Base-by-base conservation (phyloP, 2,888 invertebrate genomes). In the Micoletzkya japonica region DNA sequence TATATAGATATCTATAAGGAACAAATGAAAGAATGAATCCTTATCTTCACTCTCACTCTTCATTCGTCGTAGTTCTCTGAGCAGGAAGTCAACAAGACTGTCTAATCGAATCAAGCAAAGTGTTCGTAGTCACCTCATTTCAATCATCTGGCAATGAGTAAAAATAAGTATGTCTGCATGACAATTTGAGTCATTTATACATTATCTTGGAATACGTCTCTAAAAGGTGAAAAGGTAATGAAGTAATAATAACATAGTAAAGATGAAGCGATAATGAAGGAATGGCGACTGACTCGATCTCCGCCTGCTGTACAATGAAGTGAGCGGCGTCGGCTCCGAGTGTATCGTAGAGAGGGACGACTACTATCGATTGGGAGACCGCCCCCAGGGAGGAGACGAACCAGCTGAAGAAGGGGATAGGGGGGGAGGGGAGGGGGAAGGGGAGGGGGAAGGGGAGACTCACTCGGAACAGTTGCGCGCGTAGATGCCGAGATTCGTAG, bases 311-410 rank as follows among this genome's bases (percentile, higher is more conserved):
- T 7, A 84, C 73, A 49, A 84, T 83, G 73, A 75, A 85, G 88
- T 93, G 92, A 89, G 95, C 95, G 78, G 96, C 94, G 87, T 96
- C 95, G 80, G 94, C 93, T 85, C 96, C 96, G 78, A 96, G 89
- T 2, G 96, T 96, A 87, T 97, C 97, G 87, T 97, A 96, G 71
- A 97, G 89, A 64, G 96, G 95, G 74, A 96, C 93, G 77, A 94
- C 91, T 66, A 95, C 94, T 91, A 95, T 91, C 14, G 84, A 84
- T 54, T 81, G 80, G 10, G 78, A 75, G 36, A 81, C 70, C 56
- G 76, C 77, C 1, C 76, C 84, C n/a, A 84, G 68, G 2, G 77
- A 71, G 49, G 80, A 70, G 52, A 81, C 73, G 17, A 76, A 71
- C 85, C 85, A 85, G 73, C 97, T 95, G 14, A 94, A 93, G 86